phyloP scores from a whole-genome alignment of 23 tunicate genomes.

The Phallusia fumigata region DNA sequence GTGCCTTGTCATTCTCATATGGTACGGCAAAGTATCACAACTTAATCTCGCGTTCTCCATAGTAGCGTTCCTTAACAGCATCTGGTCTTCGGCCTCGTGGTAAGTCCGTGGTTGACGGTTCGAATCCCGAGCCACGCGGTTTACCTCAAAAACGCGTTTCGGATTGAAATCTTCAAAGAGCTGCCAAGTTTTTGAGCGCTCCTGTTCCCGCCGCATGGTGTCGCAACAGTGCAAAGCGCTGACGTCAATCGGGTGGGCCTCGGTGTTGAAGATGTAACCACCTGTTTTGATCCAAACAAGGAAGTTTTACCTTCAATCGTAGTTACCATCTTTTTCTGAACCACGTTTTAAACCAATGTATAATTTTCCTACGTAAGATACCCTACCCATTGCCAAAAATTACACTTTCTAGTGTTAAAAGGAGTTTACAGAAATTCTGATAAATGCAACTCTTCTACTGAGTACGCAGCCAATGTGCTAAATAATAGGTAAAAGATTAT shows the following conservation, averaged over 20 bases:
- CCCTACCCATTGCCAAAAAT: too few relatives aligned
- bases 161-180: conserved; percentile 9
- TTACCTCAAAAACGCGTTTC: conserved; percentile 24
- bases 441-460: too few relatives aligned
- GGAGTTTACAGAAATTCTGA: too few relatives aligned
- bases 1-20: conserved; percentile 43
- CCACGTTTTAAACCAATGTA: too few relatives aligned
- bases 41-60: neutral
- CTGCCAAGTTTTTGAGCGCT: conserved; percentile 11
- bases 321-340: too few relatives aligned
- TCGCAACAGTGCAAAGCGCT: conserved; percentile 89
- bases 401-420: too few relatives aligned
- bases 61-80: neutral
- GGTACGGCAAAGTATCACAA: conserved; percentile 36
- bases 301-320: neutral
- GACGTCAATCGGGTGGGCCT: conserved; percentile 96
- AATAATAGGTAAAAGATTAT: too few relatives aligned
- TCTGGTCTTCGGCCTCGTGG: neutral
- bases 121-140: conserved; percentile 18
- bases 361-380: too few relatives aligned
- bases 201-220: conserved; percentile 23
- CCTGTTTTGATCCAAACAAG: conserved; percentile 13
- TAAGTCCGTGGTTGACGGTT: conserved; percentile 14
- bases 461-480: too few relatives aligned
- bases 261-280: conserved; percentile 95